Evolutionary conservation across 2,888 invertebrate species (phyloP), one percentile per base, ranked within the genome.

Genomic region (Sycophila texana): DNA sequence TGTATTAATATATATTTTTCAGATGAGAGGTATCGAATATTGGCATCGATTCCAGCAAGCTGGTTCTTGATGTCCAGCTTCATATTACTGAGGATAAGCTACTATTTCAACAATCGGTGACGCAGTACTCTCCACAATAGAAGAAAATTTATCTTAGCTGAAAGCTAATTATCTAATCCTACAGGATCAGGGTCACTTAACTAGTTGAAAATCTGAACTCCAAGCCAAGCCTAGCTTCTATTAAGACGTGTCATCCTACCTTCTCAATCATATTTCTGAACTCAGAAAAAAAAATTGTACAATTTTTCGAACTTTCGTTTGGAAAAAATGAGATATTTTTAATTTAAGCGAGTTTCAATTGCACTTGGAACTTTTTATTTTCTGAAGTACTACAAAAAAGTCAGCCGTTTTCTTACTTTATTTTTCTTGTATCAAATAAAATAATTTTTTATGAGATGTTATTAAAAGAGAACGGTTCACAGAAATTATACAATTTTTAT

Each of bases 31-130:
- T 97, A 95, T 91, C 92, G 93, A 82, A 92, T 96, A 78, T 91
- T 97, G 81, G 93, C 96, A 4, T 96, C 97, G 61, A 93, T 97
- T 85, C 96, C 97, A 26, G 94, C 94, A 5, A 94, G 95, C 82
- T 90, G 96, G 86, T 97, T 94, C 87, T 84, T 96, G 63, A 93
- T 96, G 87, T 92, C 93, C 74, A 95, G 94, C 86, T 96, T 97
- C 75, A 79, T 89, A 51, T 85, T 90, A 61, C 82, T 90, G 55
- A 87, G 86, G 84, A 84, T 90, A 83, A 90, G 90, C 83, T 83
- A 86, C 70, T 87, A 87, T 72, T 82, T 88, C 47, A 82, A 84
- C 81, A 87, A 83, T 74, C 89, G 89, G 88, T 90, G 90, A 90
- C 89, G 83, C n/a, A 61, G 74, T 74, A 73, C 55, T 55, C 7